These are phyloP conservation scores for Actinemys pallida DNA, from an alignment of 2,113 vertebrate species.

Conservation along the genomic window DNA sequence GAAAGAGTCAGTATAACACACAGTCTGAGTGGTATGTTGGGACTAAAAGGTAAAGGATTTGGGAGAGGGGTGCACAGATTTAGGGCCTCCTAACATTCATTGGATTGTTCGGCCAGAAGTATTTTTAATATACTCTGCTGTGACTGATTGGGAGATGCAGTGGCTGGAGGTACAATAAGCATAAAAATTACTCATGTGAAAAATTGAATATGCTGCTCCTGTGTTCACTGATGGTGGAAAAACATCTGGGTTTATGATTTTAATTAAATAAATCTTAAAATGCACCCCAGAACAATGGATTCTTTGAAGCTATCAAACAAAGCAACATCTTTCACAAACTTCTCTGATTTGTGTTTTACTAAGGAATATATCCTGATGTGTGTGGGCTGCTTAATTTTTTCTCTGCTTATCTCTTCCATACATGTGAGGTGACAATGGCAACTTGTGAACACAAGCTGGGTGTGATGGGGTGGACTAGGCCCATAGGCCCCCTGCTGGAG, in stretches of 20 bases:
- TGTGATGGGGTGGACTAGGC: no score
- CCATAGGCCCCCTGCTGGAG: no score
- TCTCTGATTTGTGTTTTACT: slow-evolving; percentile 47
- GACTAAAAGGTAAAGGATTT: neutral
- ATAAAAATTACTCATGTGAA: neutral
- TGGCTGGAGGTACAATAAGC: neutral
- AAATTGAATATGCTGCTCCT: neutral
- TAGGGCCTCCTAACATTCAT: neutral
- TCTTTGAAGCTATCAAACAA: slow-evolving; percentile 28
- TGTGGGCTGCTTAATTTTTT: slow-evolving; percentile 23
- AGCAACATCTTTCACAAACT: slow-evolving; percentile 25
- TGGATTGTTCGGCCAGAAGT: neutral
- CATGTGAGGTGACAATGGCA: slow-evolving; percentile 22
- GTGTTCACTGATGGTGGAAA: neutral
- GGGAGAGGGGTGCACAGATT: neutral
- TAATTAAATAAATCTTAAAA: slow-evolving; percentile 16
- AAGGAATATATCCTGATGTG: slow-evolving; percentile 30
- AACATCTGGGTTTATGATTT: slow-evolving; percentile 8
- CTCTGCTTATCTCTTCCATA: slow-evolving; percentile 54
- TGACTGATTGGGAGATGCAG: fast-evolving
- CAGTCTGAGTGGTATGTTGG: neutral
- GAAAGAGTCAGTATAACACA: neutral
- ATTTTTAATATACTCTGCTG: neutral
- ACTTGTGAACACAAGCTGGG: slow-evolving; percentile 23
- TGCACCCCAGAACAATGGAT: neutral